These are phyloP conservation scores for Spodoptera litura DNA, from an alignment of 1,140 invertebrate species.

Conservation along the genomic window DNA sequence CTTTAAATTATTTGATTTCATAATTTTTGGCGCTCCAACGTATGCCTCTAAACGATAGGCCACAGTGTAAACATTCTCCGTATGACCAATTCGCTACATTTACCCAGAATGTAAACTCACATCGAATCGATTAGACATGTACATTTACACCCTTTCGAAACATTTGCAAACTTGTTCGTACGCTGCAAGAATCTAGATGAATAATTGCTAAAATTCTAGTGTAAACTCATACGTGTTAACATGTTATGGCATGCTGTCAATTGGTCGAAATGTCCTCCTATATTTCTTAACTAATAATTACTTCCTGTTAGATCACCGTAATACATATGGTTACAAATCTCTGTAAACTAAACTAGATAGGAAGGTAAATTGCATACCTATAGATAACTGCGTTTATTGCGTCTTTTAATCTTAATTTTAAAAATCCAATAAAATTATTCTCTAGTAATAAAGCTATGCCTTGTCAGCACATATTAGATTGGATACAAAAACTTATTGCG, in stretches of 20 bases:
- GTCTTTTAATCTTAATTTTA: too few species aligned
- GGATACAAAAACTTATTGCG: too few species aligned
- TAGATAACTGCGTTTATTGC: too few species aligned
- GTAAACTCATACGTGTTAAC: constrained; percentile 29
- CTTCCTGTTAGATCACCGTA: constrained; percentile 37
- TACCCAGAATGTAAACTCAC: constrained; percentile 31
- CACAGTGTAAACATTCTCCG: constrained; percentile 32
- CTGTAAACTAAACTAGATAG: background rate
- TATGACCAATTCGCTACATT: constrained; percentile 29
- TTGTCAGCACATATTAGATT: too few species aligned
- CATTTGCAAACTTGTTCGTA: constrained; percentile 27
- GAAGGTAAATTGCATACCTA: too few species aligned
- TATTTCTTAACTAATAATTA: constrained; percentile 40
- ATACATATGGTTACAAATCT: background rate
- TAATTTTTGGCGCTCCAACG: constrained; percentile 68
- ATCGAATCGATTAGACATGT: constrained; percentile 27
- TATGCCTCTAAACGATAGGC: constrained; percentile 53
- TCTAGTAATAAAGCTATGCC: too few species aligned
- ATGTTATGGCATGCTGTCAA: constrained; percentile 26
- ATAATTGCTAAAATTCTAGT: constrained; percentile 36
- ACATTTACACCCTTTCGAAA: constrained; percentile 35
- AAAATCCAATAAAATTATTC: too few species aligned
- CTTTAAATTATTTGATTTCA: constrained; percentile 82
- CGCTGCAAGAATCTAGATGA: constrained; percentile 2
- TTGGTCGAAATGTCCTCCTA: constrained; percentile 31